Conservation (phyloP, 2,888 invertebrate species). For the Conistra vaccinii region DNA sequence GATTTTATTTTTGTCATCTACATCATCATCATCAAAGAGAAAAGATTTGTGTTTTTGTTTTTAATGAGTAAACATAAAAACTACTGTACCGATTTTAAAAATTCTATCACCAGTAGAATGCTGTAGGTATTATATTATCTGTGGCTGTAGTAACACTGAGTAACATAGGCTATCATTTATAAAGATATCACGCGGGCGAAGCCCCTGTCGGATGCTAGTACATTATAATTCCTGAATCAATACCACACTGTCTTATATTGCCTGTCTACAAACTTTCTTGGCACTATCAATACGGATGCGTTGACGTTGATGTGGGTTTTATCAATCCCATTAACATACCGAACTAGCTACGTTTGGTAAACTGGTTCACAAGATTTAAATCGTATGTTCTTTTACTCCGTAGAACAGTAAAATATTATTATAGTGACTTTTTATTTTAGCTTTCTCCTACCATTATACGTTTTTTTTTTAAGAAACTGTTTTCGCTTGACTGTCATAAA, state of each 20-base stretch:
- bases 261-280: slow-evolving; percentile 44
- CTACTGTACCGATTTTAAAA: too few relatives aligned
- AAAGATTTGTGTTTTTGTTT: too few relatives aligned
- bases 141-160: too few relatives aligned
- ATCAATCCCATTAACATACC: slow-evolving; percentile 68
- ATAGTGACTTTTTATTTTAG: slow-evolving; percentile 25
- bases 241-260: not conserved
- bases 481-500: slow-evolving; percentile 8
- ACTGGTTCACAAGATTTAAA: slow-evolving; percentile 62
- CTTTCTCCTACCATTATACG: slow-evolving; percentile 36
- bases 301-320: slow-evolving; percentile 66
- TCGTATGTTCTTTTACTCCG: slow-evolving; percentile 41
- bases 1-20: too few relatives aligned
- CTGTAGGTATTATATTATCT: too few relatives aligned
- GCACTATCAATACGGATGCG: slow-evolving; percentile 57
- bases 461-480: slow-evolving; percentile 9
- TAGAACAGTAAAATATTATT: slow-evolving; percentile 23
- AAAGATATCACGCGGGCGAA: too few relatives aligned
- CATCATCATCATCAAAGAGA: too few relatives aligned
- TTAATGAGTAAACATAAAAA: too few relatives aligned
- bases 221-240: not conserved
- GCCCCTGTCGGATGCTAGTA: too few relatives aligned
- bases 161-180: too few relatives aligned
- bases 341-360: slow-evolving; percentile 62
- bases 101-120: too few relatives aligned